Conservation (phyloP, 2,113 vertebrate genomes). For the Talpa occidentalis region DNA sequence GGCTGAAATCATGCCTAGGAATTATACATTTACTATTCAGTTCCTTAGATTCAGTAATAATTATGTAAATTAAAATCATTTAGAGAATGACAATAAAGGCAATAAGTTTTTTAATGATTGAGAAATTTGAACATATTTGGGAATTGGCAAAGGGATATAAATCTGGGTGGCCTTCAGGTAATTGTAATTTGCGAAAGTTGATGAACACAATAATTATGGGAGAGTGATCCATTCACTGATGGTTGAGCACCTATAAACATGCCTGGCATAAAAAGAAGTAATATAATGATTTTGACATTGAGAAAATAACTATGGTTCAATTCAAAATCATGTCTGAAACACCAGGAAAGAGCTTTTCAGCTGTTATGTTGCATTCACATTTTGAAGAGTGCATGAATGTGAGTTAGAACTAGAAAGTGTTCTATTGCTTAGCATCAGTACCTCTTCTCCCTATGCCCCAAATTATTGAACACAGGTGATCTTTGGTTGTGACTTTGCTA, state of each 20-base stretch:
- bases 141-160: slow-evolving; percentile 30
- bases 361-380: slow-evolving; percentile 9
- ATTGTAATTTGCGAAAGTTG: slow-evolving; percentile 32
- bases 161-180: slow-evolving; percentile 1
- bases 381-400: slow-evolving; percentile 18
- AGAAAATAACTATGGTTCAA: slow-evolving; percentile 50
- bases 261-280: slow-evolving; percentile 11
- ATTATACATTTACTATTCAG: neutral
- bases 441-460: neutral
- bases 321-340: slow-evolving; percentile 57
- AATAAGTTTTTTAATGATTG: neutral
- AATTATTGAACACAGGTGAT: neutral
- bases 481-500: slow-evolving; percentile 21
- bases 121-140: slow-evolving; percentile 40
- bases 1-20: neutral
- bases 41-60: slow-evolving; percentile 5
- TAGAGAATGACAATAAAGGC: slow-evolving; percentile 19
- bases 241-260: neutral
- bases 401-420: neutral
- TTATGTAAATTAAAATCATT: slow-evolving; percentile 12
- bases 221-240: neutral
- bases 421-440: neutral
- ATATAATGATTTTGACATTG: slow-evolving; percentile 26
- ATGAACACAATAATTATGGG: slow-evolving; percentile 22
- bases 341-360: slow-evolving; percentile 2